These are phyloP conservation scores for Mayetiola destructor DNA, from an alignment of 2,888 invertebrate genomes.

Conservation along the genomic window DNA sequence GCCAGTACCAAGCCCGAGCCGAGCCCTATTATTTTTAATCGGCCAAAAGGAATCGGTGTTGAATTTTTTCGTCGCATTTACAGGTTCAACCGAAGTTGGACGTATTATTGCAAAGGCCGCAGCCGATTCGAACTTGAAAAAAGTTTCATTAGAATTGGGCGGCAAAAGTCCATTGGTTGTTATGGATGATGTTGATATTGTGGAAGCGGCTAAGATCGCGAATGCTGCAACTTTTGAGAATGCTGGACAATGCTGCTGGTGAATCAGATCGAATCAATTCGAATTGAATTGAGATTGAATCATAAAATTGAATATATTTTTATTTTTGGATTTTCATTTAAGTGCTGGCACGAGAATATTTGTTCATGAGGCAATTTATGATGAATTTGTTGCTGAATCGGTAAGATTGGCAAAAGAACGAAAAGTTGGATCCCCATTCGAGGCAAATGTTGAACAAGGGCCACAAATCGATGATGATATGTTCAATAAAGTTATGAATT, in stretches of 20 bases:
- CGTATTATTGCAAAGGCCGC: slow-evolving; percentile 42
- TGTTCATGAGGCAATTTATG: slow-evolving; percentile 76
- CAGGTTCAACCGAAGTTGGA: slow-evolving; percentile 52
- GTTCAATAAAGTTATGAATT: slow-evolving; percentile 57
- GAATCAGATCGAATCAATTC: background rate
- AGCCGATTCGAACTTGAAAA: slow-evolving; percentile 63
- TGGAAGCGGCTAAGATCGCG: slow-evolving; percentile 46
- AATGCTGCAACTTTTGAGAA: slow-evolving; percentile 52
- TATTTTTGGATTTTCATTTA: background rate
- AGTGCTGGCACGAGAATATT: slow-evolving; percentile 75
- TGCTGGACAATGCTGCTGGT: slow-evolving; percentile 41
- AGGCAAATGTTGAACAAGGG: slow-evolving; percentile 52
- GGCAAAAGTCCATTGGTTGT: slow-evolving; percentile 76
- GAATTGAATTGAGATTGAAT: no score
- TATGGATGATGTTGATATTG: slow-evolving; percentile 60
- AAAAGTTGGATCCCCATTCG: slow-evolving; percentile 71
- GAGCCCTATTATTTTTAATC: no score
- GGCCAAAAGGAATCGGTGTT: no score
- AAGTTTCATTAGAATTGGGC: slow-evolving; percentile 71
- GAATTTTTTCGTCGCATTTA: no score
- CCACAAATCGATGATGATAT: slow-evolving; percentile 70
- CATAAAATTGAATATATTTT: background rate
- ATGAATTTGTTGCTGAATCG: slow-evolving; percentile 61
- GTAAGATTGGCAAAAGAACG: slow-evolving; percentile 51
- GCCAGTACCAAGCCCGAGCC: no score